Base-by-base conservation (phyloP, 2,113 vertebrate genomes). In the Pedetes capensis region DNA sequence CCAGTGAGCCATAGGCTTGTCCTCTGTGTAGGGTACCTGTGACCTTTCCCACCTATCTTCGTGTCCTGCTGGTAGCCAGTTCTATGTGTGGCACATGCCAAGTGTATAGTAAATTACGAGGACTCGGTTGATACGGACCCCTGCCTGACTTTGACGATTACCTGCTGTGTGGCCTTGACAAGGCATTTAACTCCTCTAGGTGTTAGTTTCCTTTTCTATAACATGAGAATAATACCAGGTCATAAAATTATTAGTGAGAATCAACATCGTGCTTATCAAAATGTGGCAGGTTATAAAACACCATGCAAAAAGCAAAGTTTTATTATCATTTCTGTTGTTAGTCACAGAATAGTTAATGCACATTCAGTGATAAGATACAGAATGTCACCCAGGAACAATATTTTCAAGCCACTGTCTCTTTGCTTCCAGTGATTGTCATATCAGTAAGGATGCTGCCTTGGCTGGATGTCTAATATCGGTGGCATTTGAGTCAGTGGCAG, bases 1-100 rank as follows among this genome's bases (percentile, higher is more conserved):
- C 66, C 55, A 0, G 0, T 0, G 49, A 49, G 2, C 17, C 6
- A 72, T 49, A 1, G 17, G n/a, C 51, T 34, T 5, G 5, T 4
- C 49, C 29, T n/a, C 23, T 7, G 2, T 16, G 0, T 14, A 2
- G 47, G 32, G 13, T 47, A 51, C 89, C 61, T 20, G 22, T 32
- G 86, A 10, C 12, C 22, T 63, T 64, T 78, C 32, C 47, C 32
- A 49, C 59, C 39, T 8, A 5, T 14, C 47, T 87, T 12, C 27
- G 66, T 4, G 10, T 78, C 55, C 42, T 27, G 68, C 7, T 16
- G 32, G 25, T n/a, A 34, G 27, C 63, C 49, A 37, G 37, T 7
- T n/a, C 47, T 14, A 8, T 23, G 32, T 87, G 47, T 53, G 34
- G n/a, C 4, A 2, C 1, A 0, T 8, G 71, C 44, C 42, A 2